Evolutionary conservation across 92 coral and sea anemone genomes (phyloP).

Genomic region (Phenganax subtilis): DNA sequence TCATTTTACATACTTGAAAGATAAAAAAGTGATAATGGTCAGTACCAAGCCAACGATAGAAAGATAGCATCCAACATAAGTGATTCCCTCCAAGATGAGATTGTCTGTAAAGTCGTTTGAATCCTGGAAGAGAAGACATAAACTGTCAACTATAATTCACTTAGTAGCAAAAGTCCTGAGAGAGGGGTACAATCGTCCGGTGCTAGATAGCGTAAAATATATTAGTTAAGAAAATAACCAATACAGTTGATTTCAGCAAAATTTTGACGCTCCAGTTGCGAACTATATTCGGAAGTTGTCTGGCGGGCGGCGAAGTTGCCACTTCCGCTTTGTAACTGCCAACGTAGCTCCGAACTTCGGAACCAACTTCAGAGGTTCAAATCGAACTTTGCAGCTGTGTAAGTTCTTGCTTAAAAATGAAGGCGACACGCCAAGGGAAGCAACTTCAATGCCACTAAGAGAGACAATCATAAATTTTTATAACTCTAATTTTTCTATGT

Average conservation of each 20-base stretch:
- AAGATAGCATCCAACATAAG: conserved; percentile 79
- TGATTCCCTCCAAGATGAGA: conserved; percentile 62
- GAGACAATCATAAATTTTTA: not conserved
- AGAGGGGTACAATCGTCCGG: too few relatives aligned
- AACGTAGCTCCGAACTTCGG: not conserved
- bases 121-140: not conserved
- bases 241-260: too few relatives aligned
- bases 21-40: conserved; percentile 71
- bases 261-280: not conserved
- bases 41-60: conserved; percentile 77
- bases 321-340: too few relatives aligned
- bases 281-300: conserved; percentile 3
- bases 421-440: not conserved
- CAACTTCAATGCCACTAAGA: not conserved
- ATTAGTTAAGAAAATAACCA: too few relatives aligned
- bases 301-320: not conserved
- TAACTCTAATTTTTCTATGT: not conserved
- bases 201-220: too few relatives aligned
- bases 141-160: not conserved
- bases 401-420: not conserved
- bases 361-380: not conserved
- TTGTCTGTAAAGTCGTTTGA: conserved; percentile 64
- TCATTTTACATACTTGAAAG: conserved; percentile 64
- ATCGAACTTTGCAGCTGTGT: not conserved
- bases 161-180: too few relatives aligned